A percentile compares a stretch with the other conserved stretches of the same genome.
These are phyloP conservation scores for Syndactyla subalaris DNA, from an alignment of 2,797 vertebrate genomes.

Conservation along the genomic window DNA sequence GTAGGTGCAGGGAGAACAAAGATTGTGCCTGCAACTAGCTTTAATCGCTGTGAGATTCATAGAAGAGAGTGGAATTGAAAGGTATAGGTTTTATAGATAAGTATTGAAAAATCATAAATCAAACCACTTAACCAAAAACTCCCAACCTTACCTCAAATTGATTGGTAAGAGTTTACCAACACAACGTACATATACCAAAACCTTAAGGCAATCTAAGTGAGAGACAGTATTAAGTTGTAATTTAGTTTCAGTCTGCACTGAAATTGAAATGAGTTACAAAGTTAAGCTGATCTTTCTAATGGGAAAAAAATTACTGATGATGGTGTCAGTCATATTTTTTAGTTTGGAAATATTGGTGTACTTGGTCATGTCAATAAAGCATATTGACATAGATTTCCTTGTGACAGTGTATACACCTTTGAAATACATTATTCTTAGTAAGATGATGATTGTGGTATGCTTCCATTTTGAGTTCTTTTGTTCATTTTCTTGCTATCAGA, in stretches of 20 bases:
- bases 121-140: background rate
- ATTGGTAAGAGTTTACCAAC: background rate
- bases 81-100: background rate
- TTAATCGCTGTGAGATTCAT: background rate
- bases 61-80: background rate
- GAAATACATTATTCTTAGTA: background rate
- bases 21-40: background rate
- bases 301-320: background rate
- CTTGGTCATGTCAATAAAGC: background rate
- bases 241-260: background rate
- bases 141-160: background rate
- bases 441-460: background rate
- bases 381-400: background rate
- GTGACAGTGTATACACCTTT: background rate
- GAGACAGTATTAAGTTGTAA: background rate
- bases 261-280: background rate
- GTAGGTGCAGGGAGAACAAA: background rate
- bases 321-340: background rate
- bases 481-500: background rate
- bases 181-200: background rate
- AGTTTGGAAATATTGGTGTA: background rate
- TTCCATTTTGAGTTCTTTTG: background rate
- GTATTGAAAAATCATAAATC: background rate
- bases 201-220: background rate
- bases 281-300: background rate